Evolutionary conservation across 2,888 invertebrate genomes (phyloP).

Genomic region (Xanthorhoe designata): DNA sequence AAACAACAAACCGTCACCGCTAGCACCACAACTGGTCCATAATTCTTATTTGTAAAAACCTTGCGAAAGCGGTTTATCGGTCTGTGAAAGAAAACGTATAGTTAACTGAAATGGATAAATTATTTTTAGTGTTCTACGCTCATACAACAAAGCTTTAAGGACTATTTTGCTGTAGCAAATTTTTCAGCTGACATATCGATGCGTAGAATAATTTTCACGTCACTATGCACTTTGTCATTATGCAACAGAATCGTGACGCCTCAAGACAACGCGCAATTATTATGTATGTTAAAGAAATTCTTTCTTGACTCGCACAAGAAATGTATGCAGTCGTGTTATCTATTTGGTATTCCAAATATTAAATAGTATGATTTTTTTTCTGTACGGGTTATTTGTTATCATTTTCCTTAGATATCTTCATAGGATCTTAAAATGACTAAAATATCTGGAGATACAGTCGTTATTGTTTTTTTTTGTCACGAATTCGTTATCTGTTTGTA

Average conservation of each 20-base stretch:
- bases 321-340: conserved; percentile 55
- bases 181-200: conserved; percentile 37
- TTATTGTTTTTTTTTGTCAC: no score
- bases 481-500: no score
- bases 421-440: no score
- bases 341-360: conserved; percentile 13
- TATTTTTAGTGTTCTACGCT: conserved; percentile 3
- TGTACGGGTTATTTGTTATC: no score
- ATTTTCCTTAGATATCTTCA: no score
- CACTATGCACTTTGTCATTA: conserved; percentile 84
- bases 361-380: no score
- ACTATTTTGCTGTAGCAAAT: conserved; percentile 6
- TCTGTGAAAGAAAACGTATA: conserved; percentile 6
- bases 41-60: conserved; percentile 48
- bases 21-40: conserved; percentile 14
- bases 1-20: conserved; percentile 7
- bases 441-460: no score
- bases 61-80: not conserved
- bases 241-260: conserved; percentile 85
- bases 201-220: conserved; percentile 82
- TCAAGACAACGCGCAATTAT: conserved; percentile 84
- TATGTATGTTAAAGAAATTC: conserved; percentile 85
- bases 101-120: conserved; percentile 5
- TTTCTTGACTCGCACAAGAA: conserved; percentile 69
- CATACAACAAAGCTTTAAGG: not conserved